phyloP scores from a whole-genome alignment of 2,113 vertebrate species.

The Tenebrosternarchus preto region DNA sequence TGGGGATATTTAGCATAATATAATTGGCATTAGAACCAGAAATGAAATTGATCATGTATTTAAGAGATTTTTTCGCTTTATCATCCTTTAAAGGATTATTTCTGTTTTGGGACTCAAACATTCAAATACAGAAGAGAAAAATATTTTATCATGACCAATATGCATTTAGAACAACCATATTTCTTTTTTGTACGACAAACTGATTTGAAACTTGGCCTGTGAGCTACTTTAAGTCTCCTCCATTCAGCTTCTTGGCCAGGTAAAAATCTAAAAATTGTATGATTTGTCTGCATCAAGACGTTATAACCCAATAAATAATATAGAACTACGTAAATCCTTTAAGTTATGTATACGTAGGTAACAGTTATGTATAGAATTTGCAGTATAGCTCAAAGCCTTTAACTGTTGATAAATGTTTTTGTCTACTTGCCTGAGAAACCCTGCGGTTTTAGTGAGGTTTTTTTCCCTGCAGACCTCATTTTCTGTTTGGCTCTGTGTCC shows the following conservation, averaged over 20 bases:
- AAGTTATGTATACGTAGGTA: too few relatives aligned
- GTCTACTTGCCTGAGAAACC: neutral
- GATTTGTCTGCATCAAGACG: neutral
- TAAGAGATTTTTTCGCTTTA: too few relatives aligned
- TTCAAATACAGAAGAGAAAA: neutral
- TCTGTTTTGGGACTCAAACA: neutral
- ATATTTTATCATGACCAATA: neutral
- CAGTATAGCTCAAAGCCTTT: neutral
- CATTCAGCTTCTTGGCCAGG: neutral
- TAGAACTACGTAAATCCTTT: too few relatives aligned
- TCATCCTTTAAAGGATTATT: neutral
- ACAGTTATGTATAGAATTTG: too few relatives aligned
- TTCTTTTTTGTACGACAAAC: too few relatives aligned
- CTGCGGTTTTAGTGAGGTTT: neutral
- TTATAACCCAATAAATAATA: neutral
- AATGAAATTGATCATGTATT: too few relatives aligned
- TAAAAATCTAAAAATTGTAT: neutral
- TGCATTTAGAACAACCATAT: neutral
- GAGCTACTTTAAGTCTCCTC: too few relatives aligned
- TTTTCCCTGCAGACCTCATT: neutral
- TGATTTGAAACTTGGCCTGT: too few relatives aligned
- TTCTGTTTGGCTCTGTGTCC: conserved; percentile 22
- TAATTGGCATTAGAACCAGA: too few relatives aligned
- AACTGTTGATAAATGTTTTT: neutral
- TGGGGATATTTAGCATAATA: too few relatives aligned